Evolutionary conservation across 2,113 vertebrate species (phyloP).

Genomic region (Hippocampus comes): DNA sequence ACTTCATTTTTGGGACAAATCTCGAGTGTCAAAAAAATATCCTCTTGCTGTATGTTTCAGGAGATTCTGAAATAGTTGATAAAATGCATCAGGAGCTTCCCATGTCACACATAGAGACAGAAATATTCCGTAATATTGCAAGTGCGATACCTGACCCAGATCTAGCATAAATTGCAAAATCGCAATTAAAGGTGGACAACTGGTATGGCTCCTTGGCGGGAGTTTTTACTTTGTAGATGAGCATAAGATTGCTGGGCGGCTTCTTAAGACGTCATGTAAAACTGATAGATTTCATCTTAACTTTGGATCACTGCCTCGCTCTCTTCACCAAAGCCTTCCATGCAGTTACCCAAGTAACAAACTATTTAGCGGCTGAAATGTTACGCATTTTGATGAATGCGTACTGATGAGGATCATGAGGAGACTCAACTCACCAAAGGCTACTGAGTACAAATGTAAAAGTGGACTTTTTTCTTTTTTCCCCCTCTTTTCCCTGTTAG

Average conservation of each 20-base stretch:
- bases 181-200: background rate
- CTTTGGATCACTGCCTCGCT: background rate
- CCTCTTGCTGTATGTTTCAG: too few species aligned
- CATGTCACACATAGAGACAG: too few species aligned
- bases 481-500: slow-evolving; percentile 75
- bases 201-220: slow-evolving; percentile 16
- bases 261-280: background rate
- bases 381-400: slow-evolving; percentile 74
- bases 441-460: slow-evolving; percentile 66
- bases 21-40: too few species aligned
- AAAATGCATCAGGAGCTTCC: too few species aligned
- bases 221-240: slow-evolving; percentile 52
- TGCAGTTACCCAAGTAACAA: slow-evolving; percentile 7
- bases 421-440: slow-evolving; percentile 38
- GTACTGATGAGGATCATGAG: slow-evolving; percentile 61
- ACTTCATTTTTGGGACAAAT: too few species aligned
- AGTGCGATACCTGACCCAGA: too few species aligned
- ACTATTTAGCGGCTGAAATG: background rate
- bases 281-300: background rate
- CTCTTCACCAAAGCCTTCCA: slow-evolving; percentile 33
- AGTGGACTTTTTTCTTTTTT: slow-evolving; percentile 55
- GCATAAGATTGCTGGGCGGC: background rate
- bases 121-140: too few species aligned
- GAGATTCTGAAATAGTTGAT: too few species aligned
- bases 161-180: background rate